A percentile compares a stretch with the other conserved stretches of the same genome.
Conservation (phyloP, 2,113 vertebrate genomes). For the Dipodomys merriami region DNA sequence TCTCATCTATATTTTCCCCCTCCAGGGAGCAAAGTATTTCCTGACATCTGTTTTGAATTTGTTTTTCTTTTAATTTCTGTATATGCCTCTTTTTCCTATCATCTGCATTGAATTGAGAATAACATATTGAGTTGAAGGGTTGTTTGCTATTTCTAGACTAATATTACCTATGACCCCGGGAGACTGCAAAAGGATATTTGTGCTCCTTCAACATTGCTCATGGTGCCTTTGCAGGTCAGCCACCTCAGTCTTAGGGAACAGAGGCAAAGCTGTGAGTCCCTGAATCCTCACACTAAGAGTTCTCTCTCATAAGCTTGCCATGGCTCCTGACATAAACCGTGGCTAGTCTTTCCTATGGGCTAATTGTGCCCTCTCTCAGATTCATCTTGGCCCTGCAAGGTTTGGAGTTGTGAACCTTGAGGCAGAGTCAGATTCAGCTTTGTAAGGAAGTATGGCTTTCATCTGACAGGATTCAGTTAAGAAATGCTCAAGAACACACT, state of each 20-base stretch:
- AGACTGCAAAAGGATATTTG: background rate
- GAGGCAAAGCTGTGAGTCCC: background rate
- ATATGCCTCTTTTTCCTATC: constrained; percentile 51
- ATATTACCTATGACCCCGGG: constrained; percentile 58
- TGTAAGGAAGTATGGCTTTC: too few species aligned
- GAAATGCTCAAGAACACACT: fast-evolving
- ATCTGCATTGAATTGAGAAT: constrained; percentile 72
- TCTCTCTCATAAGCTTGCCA: background rate
- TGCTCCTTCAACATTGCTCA: background rate
- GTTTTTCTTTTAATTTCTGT: constrained; percentile 81
- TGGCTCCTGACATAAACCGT: background rate
- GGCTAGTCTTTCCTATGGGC: background rate
- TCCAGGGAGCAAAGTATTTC: constrained; percentile 77
- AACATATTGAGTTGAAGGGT: constrained; percentile 54
- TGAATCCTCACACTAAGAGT: background rate
- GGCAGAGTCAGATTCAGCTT: background rate
- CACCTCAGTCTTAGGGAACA: background rate
- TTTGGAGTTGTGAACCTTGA: background rate
- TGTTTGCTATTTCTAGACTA: constrained; percentile 68
- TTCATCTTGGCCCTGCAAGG: background rate
- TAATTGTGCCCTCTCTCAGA: background rate
- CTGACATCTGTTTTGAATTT: constrained; percentile 86
- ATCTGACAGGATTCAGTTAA: background rate
- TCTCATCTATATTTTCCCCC: constrained; percentile 65
- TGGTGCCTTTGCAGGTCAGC: constrained; percentile 1